Percentiles rank a stretch among this genome's conserved stretches.
Evolutionary conservation across 2,797 vertebrate species (phyloP).

Genomic region (Selene dorsalis): DNA sequence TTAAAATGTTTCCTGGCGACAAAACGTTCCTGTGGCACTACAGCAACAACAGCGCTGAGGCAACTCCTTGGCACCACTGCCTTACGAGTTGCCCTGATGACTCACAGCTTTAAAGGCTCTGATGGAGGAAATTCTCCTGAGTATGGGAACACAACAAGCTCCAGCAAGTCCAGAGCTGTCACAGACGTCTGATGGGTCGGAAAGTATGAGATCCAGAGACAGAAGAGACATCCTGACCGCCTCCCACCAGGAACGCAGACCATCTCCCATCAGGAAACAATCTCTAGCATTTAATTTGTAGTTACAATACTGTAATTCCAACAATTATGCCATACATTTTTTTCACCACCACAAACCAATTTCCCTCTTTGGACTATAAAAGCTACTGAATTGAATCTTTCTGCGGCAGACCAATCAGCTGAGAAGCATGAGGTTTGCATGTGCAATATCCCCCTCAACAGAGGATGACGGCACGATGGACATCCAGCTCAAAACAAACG

Average conservation of each 20-base stretch:
- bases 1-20: slow-evolving; percentile 61
- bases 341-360: slow-evolving; percentile 66
- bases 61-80: slow-evolving; percentile 45
- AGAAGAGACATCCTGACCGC: slow-evolving; percentile 51
- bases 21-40: slow-evolving; percentile 27
- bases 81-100: slow-evolving; percentile 44
- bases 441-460: slow-evolving; percentile 18
- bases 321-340: slow-evolving; percentile 60
- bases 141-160: slow-evolving; percentile 45
- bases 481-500: slow-evolving; percentile 3
- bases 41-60: slow-evolving; percentile 50
- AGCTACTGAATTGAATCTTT: slow-evolving; percentile 42
- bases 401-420: slow-evolving; percentile 44
- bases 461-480: slow-evolving; percentile 21
- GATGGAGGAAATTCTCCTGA: slow-evolving; percentile 60
- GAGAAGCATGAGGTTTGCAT: slow-evolving; percentile 44
- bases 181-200: slow-evolving; percentile 60
- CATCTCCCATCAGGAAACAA: slow-evolving; percentile 64
- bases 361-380: slow-evolving; percentile 55
- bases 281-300: slow-evolving; percentile 66
- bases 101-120: slow-evolving; percentile 41
- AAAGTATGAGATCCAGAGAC: slow-evolving; percentile 65
- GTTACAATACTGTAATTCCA: slow-evolving; percentile 64
- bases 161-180: slow-evolving; percentile 22
- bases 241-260: slow-evolving; percentile 57